A percentile compares a stretch with the other conserved stretches of the same genome.
These are phyloP conservation scores for Drosophila paulistorum DNA, from an alignment of 1,140 invertebrate genomes.

Conservation along the genomic window DNA sequence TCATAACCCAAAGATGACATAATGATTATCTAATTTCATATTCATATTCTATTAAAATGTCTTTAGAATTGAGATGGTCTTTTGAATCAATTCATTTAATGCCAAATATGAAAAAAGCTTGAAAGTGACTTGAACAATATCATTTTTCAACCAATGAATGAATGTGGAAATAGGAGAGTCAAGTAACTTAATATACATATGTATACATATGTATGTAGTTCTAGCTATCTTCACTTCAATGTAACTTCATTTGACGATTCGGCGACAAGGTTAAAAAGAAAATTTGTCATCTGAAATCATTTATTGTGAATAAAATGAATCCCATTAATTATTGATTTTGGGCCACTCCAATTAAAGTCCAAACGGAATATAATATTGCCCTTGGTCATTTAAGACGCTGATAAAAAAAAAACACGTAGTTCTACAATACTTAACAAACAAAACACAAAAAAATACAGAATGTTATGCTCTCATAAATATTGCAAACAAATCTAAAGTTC, in stretches of 20 bases:
- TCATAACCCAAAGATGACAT: too few relatives aligned
- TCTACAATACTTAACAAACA: conserved; percentile 21
- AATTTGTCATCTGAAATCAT: background rate
- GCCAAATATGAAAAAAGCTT: conserved; percentile 12
- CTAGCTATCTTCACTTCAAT: background rate
- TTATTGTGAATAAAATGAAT: background rate
- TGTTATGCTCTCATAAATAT: conserved; percentile 79
- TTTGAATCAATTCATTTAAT: conserved; percentile 4
- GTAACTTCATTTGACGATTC: too few relatives aligned
- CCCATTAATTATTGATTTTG: background rate
- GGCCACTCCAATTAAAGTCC: conserved; percentile 19
- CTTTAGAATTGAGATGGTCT: background rate
- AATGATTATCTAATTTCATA: background rate
- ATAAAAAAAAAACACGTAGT: conserved; percentile 57
- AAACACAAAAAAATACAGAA: conserved; percentile 49
- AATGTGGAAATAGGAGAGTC: background rate
- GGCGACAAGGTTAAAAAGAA: background rate
- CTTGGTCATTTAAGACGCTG: conserved; percentile 47
- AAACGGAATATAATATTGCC: conserved; percentile 5
- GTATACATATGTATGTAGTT: background rate
- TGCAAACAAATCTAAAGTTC: conserved; percentile 81
- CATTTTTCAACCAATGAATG: too few relatives aligned
- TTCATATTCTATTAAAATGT: background rate
- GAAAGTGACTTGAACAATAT: background rate
- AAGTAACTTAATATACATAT: background rate